Evolutionary conservation across 1,140 invertebrate genomes (phyloP).

Genomic region (Sitophilus oryzae): DNA sequence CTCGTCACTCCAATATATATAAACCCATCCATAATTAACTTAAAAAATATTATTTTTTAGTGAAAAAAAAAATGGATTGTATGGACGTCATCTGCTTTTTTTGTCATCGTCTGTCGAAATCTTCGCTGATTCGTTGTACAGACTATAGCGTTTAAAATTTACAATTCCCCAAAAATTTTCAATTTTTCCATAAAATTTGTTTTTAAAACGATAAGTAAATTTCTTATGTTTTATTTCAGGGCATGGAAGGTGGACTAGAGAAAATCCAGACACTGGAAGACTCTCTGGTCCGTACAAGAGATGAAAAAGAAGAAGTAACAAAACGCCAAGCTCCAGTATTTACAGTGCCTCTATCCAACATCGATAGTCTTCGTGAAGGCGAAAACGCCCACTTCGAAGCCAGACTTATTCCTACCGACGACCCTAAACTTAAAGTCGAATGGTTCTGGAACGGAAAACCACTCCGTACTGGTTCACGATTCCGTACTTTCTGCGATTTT

Average conservation of each 20-base stretch:
- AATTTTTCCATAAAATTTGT: too few species aligned
- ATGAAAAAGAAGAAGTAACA: slow-evolving; percentile 63
- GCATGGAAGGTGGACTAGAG: slow-evolving; percentile 88
- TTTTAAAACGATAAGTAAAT: not conserved
- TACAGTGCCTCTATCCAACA: slow-evolving; percentile 80
- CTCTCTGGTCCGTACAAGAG: slow-evolving; percentile 65
- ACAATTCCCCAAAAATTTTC: too few species aligned
- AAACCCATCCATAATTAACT: too few species aligned
- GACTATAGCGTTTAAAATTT: too few species aligned
- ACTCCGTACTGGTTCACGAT: slow-evolving; percentile 79
- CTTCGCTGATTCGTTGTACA: too few species aligned
- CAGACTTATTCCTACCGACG: slow-evolving; percentile 84
- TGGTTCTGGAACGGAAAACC: slow-evolving; percentile 94
- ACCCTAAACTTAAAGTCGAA: slow-evolving; percentile 91
- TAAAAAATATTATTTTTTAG: too few species aligned
- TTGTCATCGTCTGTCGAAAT: too few species aligned
- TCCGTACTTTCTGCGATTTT: slow-evolving; percentile 92
- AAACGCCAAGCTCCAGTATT: slow-evolving; percentile 82
- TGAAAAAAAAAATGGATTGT: too few species aligned
- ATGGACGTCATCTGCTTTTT: too few species aligned
- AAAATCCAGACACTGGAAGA: slow-evolving; percentile 92
- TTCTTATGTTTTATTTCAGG: slow-evolving; percentile 48
- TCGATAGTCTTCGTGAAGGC: slow-evolving; percentile 78
- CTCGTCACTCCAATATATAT: too few species aligned
- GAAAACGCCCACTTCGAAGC: slow-evolving; percentile 95